Percentiles rank a stretch among this genome's conserved stretches.
phyloP scores from a whole-genome alignment of 1,140 invertebrate species.

The Chionoecetes opilio region DNA sequence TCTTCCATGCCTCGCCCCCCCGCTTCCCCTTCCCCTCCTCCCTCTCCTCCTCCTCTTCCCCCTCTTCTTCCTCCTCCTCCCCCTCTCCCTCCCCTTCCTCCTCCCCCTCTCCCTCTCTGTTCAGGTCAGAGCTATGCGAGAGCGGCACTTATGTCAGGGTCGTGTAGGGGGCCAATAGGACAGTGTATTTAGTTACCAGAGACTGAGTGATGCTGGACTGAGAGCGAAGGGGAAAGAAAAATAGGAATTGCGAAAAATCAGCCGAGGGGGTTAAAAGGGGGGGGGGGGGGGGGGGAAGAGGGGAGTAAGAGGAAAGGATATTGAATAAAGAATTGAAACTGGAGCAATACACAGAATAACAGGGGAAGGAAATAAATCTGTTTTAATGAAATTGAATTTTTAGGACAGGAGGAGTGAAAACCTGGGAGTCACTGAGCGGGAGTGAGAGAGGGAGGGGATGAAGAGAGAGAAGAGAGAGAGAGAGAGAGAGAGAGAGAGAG shows the following conservation, averaged over 20 bases:
- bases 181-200: not conserved
- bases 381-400: conserved; percentile 74
- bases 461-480: not conserved
- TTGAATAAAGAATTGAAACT: conserved; percentile 76
- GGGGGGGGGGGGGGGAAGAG: conserved; percentile 10
- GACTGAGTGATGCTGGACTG: not conserved
- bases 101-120: not conserved
- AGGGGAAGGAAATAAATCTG: conserved; percentile 69
- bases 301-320: conserved; percentile 61
- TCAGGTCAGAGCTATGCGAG: not conserved
- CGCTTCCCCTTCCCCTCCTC: not conserved
- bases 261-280: conserved; percentile 30
- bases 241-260: not conserved
- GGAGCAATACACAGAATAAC: conserved; percentile 70
- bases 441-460: conserved; percentile 9
- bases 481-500: conserved; percentile 58
- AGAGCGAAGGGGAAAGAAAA: not conserved
- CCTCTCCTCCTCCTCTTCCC: not conserved
- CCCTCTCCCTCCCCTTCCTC: too few species aligned
- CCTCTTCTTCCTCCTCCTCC: not conserved
- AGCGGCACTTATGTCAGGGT: not conserved
- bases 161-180: not conserved
- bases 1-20: not conserved
- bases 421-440: conserved; percentile 41
- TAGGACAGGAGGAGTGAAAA: conserved; percentile 49